These are phyloP conservation scores for Drosophila recens DNA, from an alignment of 2,888 invertebrate genomes.

Conservation along the genomic window DNA sequence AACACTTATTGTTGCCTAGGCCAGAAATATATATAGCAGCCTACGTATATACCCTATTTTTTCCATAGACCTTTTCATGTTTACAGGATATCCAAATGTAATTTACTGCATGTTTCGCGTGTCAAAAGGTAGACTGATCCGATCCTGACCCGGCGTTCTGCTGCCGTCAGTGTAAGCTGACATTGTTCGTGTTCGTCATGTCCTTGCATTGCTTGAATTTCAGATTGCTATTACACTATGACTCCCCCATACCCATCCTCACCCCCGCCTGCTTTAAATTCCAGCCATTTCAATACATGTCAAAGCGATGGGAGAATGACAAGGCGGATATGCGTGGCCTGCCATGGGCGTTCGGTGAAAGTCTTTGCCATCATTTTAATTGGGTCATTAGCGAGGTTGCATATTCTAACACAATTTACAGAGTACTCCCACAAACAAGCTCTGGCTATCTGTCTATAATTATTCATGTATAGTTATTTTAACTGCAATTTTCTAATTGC, in stretches of 20 bases:
- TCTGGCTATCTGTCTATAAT: conserved; percentile 22
- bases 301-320: conserved; percentile 7
- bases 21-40: too few species aligned
- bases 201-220: conserved; percentile 63
- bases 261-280: neutral
- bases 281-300: conserved; percentile 9
- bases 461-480: conserved; percentile 11
- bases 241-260: neutral
- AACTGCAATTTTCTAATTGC: conserved; percentile 56
- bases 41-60: neutral
- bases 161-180: conserved; percentile 21
- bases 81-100: conserved; percentile 20
- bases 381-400: conserved; percentile 74
- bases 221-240: conserved; percentile 41
- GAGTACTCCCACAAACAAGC: conserved; percentile 6
- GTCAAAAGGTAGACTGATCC: conserved; percentile 31
- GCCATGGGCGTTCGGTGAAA: conserved; percentile 44
- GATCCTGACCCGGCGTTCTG: conserved; percentile 10
- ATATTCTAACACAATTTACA: conserved; percentile 55
- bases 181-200: conserved; percentile 42
- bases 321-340: conserved; percentile 4
- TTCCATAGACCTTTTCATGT: neutral
- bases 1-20: too few species aligned
- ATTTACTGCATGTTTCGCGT: conserved; percentile 39
- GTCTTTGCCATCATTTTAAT: conserved; percentile 69